Percentiles rank a stretch among this genome's conserved stretches.
Conservation (phyloP, 2,113 vertebrate genomes). For the Neodontobutis hainanensis region DNA sequence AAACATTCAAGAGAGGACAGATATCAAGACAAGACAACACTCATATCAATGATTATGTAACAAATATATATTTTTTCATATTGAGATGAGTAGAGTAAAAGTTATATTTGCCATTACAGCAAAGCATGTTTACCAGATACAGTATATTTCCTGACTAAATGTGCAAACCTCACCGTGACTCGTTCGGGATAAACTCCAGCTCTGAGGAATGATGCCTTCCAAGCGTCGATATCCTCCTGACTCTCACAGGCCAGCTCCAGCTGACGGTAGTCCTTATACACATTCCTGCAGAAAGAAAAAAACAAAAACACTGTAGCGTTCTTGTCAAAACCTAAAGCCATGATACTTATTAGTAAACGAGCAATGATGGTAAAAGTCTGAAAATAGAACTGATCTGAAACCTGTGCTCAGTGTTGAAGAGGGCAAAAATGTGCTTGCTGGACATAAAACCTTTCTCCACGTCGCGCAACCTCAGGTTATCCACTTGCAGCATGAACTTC, state of each 20-base stretch:
- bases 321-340: not conserved
- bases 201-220: conserved; percentile 97
- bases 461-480: conserved; percentile 94
- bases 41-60: conserved; percentile 15
- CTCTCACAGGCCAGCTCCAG: conserved; percentile 98
- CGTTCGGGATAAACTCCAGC: conserved; percentile 97
- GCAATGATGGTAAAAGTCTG: not conserved
- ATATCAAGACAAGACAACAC: conserved; percentile 39
- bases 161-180: conserved; percentile 80
- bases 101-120: not conserved
- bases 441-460: conserved; percentile 99
- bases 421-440: conserved; percentile 97
- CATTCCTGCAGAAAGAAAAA: conserved; percentile 82
- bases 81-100: not conserved
- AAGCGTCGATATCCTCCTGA: conserved; percentile 98
- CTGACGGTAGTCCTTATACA: conserved; percentile 99
- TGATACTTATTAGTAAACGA: not conserved
- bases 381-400: conserved; percentile 39
- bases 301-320: not conserved
- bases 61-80: not conserved
- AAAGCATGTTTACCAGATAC: too few relatives aligned
- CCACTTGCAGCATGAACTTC: conserved; percentile 98
- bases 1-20: conserved; percentile 51
- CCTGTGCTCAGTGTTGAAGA: conserved; percentile 99
- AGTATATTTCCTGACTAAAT: not conserved